Conservation (phyloP, 2,888 invertebrate species). For the Ectemnius cavifrons region DNA sequence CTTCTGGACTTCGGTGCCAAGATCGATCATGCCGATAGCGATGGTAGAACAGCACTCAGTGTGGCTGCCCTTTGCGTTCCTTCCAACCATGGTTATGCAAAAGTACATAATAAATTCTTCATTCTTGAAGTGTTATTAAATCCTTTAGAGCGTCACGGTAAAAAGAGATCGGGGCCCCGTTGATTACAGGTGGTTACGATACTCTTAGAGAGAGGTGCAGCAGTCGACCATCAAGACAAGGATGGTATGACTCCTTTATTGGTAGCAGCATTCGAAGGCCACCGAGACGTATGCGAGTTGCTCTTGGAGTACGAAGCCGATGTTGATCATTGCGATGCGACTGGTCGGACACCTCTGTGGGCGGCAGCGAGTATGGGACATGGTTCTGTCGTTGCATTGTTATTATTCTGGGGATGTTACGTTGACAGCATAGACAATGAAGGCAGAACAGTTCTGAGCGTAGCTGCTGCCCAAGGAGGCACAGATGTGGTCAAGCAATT, state of each 20-base stretch:
- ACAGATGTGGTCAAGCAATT: slow-evolving; percentile 93
- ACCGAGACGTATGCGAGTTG: slow-evolving; percentile 94
- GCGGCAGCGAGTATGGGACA: slow-evolving; percentile 96
- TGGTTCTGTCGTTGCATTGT: slow-evolving; percentile 89
- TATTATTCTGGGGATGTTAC: slow-evolving; percentile 97
- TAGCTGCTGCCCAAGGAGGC: slow-evolving; percentile 92
- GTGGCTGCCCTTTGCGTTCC: slow-evolving; percentile 92
- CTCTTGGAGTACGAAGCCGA: slow-evolving; percentile 95
- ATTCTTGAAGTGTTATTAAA: too few species aligned
- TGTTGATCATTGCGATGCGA: slow-evolving; percentile 90
- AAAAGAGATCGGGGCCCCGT: too few species aligned
- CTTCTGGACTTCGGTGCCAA: slow-evolving; percentile 89
- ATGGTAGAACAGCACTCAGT: slow-evolving; percentile 92
- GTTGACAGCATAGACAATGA: slow-evolving; percentile 97
- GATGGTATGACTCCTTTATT: slow-evolving; percentile 93
- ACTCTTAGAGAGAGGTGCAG: slow-evolving; percentile 89
- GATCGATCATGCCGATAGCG: slow-evolving; percentile 91
- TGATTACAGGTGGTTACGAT: slow-evolving; percentile 82
- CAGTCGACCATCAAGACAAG: slow-evolving; percentile 89
- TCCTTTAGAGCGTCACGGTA: background rate
- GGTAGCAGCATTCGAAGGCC: slow-evolving; percentile 95
- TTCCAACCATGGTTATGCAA: slow-evolving; percentile 86
- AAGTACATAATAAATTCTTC: slow-evolving; percentile 64
- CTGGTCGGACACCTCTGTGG: slow-evolving; percentile 92
- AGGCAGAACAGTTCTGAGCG: slow-evolving; percentile 92